phyloP scores from a whole-genome alignment of 2,797 vertebrate genomes.

The Poliocrania exsul region DNA sequence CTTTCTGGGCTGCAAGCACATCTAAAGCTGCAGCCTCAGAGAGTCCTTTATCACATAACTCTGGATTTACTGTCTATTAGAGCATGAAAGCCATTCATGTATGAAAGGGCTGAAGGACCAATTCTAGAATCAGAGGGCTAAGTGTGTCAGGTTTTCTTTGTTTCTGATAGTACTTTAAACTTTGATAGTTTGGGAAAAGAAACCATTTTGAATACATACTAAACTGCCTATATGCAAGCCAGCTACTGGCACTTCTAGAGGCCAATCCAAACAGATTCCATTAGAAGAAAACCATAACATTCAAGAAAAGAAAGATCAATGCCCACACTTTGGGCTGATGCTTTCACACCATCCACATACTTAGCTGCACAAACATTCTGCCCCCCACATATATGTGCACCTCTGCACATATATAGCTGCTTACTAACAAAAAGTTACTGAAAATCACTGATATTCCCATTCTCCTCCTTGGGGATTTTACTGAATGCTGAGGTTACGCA shows the following conservation, averaged over 20 bases:
- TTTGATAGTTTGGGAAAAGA: not conserved
- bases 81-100: not conserved
- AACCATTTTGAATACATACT: not conserved
- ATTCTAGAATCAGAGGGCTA: not conserved
- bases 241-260: not conserved
- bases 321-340: not conserved
- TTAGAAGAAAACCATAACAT: not conserved
- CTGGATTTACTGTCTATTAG: not conserved
- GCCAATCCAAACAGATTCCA: not conserved
- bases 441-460: not conserved
- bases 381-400: accelerated
- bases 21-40: not conserved
- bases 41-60: not conserved
- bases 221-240: not conserved
- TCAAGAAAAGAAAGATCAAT: not conserved
- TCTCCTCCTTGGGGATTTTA: not conserved
- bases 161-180: not conserved
- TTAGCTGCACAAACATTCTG: not conserved
- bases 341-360: not conserved
- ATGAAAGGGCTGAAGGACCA: not conserved
- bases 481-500: not conserved
- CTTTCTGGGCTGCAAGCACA: not conserved
- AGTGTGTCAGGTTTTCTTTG: not conserved
- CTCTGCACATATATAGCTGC: not conserved
- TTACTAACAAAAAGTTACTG: not conserved